These are phyloP conservation scores for Anguilla obscura DNA, from an alignment of 2,797 vertebrate genomes.

Conservation along the genomic window DNA sequence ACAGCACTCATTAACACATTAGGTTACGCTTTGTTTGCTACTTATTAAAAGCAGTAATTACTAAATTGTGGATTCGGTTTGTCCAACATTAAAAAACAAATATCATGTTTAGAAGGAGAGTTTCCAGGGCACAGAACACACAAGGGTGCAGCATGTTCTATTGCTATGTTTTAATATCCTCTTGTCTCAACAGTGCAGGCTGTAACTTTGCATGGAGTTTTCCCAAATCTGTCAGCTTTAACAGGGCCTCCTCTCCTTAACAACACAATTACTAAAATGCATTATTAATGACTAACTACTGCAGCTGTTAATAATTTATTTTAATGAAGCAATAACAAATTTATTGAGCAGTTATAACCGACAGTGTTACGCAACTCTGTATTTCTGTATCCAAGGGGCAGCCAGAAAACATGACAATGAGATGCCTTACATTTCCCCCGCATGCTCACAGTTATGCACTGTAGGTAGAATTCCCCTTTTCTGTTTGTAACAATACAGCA, in stretches of 20 bases:
- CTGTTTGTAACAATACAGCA: neutral
- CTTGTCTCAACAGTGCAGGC: neutral
- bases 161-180: neutral
- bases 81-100: neutral
- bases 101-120: neutral
- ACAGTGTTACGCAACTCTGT: neutral
- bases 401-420: neutral
- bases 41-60: slow-evolving; percentile 9
- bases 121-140: neutral
- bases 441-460: neutral
- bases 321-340: neutral
- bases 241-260: neutral
- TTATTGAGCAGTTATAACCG: neutral
- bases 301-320: neutral
- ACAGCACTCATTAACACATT: slow-evolving; percentile 24
- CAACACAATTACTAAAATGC: neutral
- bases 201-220: neutral
- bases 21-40: slow-evolving; percentile 16
- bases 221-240: neutral
- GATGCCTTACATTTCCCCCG: neutral
- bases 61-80: neutral
- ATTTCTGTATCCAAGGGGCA: neutral
- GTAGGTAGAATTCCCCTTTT: neutral
- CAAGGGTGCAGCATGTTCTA: neutral
- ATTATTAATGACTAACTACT: neutral